Conservation (phyloP, 2,888 invertebrate species). For the Temnothorax rugatulus region DNA sequence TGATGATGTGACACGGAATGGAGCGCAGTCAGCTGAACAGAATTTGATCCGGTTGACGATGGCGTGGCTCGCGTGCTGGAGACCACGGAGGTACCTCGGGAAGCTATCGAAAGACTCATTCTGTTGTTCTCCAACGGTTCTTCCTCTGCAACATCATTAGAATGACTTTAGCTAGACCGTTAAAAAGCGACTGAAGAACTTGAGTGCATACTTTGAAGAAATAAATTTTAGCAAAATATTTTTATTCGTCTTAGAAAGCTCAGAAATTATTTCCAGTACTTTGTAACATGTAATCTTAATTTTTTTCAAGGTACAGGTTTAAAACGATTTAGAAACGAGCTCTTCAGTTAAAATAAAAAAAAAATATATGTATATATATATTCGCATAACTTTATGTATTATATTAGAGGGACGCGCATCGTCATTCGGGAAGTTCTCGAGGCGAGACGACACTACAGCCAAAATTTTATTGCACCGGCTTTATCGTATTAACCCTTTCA, state of each 20-base stretch:
- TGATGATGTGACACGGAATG: conserved; percentile 79
- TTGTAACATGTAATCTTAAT: neutral
- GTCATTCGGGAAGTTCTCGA: neutral
- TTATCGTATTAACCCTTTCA: conserved; percentile 59
- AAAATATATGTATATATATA: neutral
- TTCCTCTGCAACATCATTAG: conserved; percentile 81
- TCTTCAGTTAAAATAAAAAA: neutral
- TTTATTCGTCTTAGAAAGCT: neutral
- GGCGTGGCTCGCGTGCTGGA: conserved; percentile 80
- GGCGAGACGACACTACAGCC: neutral
- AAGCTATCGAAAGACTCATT: conserved; percentile 78
- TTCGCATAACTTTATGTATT: neutral
- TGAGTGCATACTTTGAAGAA: neutral
- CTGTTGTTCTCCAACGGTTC: conserved; percentile 83
- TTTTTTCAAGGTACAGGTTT: neutral
- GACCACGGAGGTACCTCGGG: conserved; percentile 82
- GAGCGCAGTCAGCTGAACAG: conserved; percentile 78
- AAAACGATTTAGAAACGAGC: neutral
- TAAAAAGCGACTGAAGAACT: neutral
- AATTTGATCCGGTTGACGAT: conserved; percentile 85
- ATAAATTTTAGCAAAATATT: neutral
- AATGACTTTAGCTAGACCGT: neutral
- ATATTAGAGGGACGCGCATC: neutral
- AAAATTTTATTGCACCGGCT: conserved; percentile 60
- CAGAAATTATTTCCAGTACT: neutral